Percentiles rank a stretch among this genome's conserved stretches.
Conservation (phyloP, 2,113 vertebrate genomes). For the Anolis carolinensis region DNA sequence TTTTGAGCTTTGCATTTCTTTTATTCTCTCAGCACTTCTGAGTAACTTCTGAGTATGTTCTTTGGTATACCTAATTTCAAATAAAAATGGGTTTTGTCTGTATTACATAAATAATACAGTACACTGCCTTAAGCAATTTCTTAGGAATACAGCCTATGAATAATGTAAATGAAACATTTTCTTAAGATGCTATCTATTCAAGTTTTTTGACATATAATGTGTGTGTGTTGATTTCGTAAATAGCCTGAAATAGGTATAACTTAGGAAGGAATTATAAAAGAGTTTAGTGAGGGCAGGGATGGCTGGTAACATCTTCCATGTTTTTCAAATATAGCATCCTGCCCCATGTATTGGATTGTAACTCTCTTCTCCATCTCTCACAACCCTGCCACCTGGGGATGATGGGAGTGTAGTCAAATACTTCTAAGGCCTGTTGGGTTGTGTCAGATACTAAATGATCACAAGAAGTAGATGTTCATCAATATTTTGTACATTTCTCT, state of each 20-base stretch:
- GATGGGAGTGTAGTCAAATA: no score
- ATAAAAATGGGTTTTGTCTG: neutral
- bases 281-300: no score
- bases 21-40: neutral
- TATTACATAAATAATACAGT: neutral
- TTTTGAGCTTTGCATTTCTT: neutral
- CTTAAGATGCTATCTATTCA: neutral
- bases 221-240: neutral
- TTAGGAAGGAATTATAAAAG: no score
- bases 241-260: neutral
- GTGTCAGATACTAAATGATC: no score
- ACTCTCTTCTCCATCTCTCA: no score
- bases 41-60: neutral
- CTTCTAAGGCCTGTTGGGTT: no score
- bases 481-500: neutral
- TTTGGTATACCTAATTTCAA: neutral
- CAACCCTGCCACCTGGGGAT: no score
- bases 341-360: no score
- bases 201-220: neutral
- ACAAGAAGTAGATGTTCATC: no score
- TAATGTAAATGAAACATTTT: neutral
- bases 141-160: neutral
- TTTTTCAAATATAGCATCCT: no score
- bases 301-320: no score
- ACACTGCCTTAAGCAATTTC: neutral